Evolutionary conservation across 2,797 vertebrate species (phyloP).

Genomic region (Leptoclinus maculatus): DNA sequence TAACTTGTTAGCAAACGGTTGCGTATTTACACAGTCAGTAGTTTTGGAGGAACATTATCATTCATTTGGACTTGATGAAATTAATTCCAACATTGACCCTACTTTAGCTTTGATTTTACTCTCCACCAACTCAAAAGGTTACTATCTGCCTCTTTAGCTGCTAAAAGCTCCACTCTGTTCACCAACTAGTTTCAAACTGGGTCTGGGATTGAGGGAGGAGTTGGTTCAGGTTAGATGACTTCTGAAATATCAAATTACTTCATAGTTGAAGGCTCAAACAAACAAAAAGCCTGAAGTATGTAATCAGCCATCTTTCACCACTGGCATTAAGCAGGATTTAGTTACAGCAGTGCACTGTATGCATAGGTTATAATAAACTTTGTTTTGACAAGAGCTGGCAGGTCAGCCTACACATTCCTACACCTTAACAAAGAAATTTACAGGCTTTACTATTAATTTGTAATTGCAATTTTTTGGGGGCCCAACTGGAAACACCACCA

Average conservation of each 20-base stretch:
- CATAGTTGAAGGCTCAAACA: conserved; percentile 17
- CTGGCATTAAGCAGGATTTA: conserved; percentile 36
- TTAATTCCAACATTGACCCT: neutral
- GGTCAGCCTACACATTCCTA: conserved; percentile 7
- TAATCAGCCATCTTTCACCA: conserved; percentile 30
- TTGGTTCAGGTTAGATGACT: conserved; percentile 11
- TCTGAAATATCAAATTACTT: conserved; percentile 30
- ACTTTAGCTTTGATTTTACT: neutral
- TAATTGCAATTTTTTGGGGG: neutral
- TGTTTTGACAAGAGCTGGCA: conserved; percentile 43
- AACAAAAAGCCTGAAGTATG: conserved; percentile 10
- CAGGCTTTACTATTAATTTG: conserved; percentile 16
- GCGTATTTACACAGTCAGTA: too few species aligned
- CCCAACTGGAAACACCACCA: neutral
- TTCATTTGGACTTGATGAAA: too few species aligned
- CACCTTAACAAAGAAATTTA: conserved; percentile 9
- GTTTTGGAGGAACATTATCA: too few species aligned
- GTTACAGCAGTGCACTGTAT: conserved; percentile 13
- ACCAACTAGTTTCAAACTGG: neutral
- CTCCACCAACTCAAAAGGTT: neutral
- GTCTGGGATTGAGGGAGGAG: neutral
- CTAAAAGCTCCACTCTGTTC: neutral
- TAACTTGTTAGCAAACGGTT: too few species aligned
- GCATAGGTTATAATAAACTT: conserved; percentile 12
- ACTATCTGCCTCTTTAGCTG: too few species aligned